phyloP scores from a whole-genome alignment of 2,888 invertebrate species.

The Melanargia galathea region DNA sequence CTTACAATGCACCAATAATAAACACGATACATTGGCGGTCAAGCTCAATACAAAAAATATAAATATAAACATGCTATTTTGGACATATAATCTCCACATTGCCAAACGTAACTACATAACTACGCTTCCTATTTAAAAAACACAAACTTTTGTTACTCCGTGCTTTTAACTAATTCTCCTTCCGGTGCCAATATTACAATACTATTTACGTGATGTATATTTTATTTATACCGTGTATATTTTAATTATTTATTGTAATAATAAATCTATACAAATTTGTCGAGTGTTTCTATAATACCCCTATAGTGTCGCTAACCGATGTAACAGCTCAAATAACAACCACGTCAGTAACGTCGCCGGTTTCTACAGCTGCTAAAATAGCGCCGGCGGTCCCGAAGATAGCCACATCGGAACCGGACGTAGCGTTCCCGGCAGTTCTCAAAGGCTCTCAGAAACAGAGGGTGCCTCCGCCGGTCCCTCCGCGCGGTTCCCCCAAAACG shows the following conservation, averaged over 20 bases:
- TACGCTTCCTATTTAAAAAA: conserved; percentile 67
- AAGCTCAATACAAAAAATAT: conserved; percentile 79
- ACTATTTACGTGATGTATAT: conserved; percentile 46
- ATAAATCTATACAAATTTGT: conserved; percentile 58
- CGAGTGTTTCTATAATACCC: conserved; percentile 47
- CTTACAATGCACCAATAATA: conserved; percentile 72
- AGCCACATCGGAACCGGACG: conserved; percentile 74
- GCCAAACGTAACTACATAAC: conserved; percentile 42
- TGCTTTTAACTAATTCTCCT: conserved; percentile 43
- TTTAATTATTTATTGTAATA: conserved; percentile 53
- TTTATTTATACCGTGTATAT: conserved; percentile 56
- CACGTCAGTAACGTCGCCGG: conserved; percentile 73
- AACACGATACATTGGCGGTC: conserved; percentile 71
- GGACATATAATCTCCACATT: conserved; percentile 59
- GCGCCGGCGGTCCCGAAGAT: conserved; percentile 60
- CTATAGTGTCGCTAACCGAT: conserved; percentile 79
- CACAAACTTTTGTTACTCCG: conserved; percentile 49
- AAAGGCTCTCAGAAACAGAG: conserved; percentile 88
- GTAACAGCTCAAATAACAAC: conserved; percentile 80
- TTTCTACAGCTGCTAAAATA: conserved; percentile 67
- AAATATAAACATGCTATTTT: conserved; percentile 78
- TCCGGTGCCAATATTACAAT: conserved; percentile 53
- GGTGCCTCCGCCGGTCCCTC: conserved; percentile 94
- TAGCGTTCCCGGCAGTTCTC: conserved; percentile 88
- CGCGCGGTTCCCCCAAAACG: conserved; percentile 88